phyloP scores from a whole-genome alignment of 2,113 vertebrate genomes.

The Nothoprocta perdicaria region DNA sequence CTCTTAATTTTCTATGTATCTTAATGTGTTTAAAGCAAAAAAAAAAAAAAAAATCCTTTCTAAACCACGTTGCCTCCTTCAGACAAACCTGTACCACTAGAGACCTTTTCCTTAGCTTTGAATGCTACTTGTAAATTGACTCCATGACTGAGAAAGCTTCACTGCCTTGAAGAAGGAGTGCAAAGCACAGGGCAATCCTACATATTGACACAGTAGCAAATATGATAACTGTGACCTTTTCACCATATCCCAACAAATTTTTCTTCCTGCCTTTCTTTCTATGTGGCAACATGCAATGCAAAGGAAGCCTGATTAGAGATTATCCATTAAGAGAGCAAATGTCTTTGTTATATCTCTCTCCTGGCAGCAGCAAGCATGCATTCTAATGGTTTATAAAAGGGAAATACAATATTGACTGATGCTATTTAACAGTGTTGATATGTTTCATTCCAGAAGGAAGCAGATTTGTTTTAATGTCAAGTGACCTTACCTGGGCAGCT shows the following conservation, averaged over 20 bases:
- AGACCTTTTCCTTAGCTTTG: constrained; percentile 45
- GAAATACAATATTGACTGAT: background rate
- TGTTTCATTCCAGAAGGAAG: background rate
- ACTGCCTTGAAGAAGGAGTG: constrained; percentile 28
- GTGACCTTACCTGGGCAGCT: background rate
- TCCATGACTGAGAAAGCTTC: background rate
- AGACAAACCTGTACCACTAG: constrained; percentile 16
- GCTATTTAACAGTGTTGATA: background rate
- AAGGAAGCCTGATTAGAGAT: constrained; percentile 48
- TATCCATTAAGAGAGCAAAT: constrained; percentile 45
- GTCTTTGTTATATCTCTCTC: constrained; percentile 33
- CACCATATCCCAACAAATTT: constrained; percentile 18
- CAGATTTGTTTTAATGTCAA: background rate
- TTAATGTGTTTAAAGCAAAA: constrained; percentile 15
- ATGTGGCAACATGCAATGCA: background rate
- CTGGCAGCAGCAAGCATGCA: constrained; percentile 34
- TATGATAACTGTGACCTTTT: constrained; percentile 61
- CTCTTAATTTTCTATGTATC: background rate
- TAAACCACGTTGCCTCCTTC: background rate
- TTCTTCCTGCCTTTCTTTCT: background rate
- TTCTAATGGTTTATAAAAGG: background rate
- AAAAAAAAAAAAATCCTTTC: background rate
- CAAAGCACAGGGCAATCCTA: constrained; percentile 24
- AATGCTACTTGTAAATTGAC: constrained; percentile 10
- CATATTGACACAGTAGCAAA: constrained; percentile 5